Evolutionary conservation across 2,888 invertebrate species (phyloP), one percentile per base, ranked within the genome.

Genomic region (Camponotus fellah): DNA sequence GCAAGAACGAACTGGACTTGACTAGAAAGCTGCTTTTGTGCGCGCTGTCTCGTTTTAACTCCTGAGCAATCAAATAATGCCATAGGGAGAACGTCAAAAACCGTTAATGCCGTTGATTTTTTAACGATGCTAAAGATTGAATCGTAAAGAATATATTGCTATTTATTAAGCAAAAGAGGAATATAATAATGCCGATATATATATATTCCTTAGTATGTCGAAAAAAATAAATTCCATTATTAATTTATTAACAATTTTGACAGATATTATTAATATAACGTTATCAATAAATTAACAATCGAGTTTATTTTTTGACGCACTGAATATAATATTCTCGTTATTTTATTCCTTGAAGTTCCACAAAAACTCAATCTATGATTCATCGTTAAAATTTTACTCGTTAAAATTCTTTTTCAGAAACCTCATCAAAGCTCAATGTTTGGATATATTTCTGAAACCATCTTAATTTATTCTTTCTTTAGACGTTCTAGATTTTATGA

Each of bases 1-100:
- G 79, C 79, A 79, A 71, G 40, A 79, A 71, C 77, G 71, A 58
- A 79, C 34, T 56, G 43, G 34, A 71, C 32, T 71, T 69, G 40
- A 56, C 34, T 80, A 80, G 79, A 80, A 80, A 80, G 79, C 71
- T 46, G 46, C 69, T 32, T 17, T 68, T 49, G 17, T 77, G 40
- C 43, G 40, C 21, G 21, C 17, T 53, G 53, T n/a, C 53, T 8
- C 60, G 43, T 60, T 53, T 76, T 32, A 65, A 56, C 12, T 46
- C 32, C 43, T 12, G 46, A 58, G 56, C 65, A 43, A 65, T 82
- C n/a, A 40, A 40, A 40, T 64, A 14, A 34, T 12, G 6, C 21
- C 14, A 14, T n/a, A 34, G 10, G 40, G n/a, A 56, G 49, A 49
- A n/a, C n/a, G 17, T 49, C 46, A 34, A 65, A 37, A 37, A 12